These are phyloP conservation scores for Caenorhabditis afra DNA, from an alignment of 2,888 invertebrate genomes.

Conservation along the genomic window DNA sequence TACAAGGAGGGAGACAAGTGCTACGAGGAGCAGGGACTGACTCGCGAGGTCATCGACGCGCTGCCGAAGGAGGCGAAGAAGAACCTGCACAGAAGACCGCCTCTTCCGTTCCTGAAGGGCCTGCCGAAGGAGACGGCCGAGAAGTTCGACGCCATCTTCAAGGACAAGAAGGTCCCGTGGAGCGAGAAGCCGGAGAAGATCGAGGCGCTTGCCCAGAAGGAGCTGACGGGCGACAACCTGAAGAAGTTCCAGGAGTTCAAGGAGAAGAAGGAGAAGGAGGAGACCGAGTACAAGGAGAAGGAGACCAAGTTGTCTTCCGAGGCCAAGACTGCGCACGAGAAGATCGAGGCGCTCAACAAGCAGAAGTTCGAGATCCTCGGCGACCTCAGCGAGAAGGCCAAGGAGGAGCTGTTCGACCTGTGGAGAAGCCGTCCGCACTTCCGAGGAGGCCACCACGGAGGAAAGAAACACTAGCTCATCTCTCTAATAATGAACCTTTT, in stretches of 20 bases:
- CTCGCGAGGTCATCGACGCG: constrained; percentile 66
- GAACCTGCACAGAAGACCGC: constrained; percentile 55
- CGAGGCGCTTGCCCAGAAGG: constrained; percentile 69
- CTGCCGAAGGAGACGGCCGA: constrained; percentile 61
- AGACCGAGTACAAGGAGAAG: constrained; percentile 66
- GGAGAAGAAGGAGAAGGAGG: constrained; percentile 63
- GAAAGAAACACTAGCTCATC: constrained; percentile 23
- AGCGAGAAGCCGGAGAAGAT: constrained; percentile 68
- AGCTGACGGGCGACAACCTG: constrained; percentile 64
- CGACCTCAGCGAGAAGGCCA: constrained; percentile 59
- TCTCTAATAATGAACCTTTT: constrained; percentile 2
- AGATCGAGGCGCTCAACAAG: constrained; percentile 67
- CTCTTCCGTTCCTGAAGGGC: constrained; percentile 57
- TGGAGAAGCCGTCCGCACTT: constrained; percentile 63
- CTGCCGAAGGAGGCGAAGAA: constrained; percentile 61
- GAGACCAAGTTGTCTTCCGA: constrained; percentile 67
- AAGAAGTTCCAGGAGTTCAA: constrained; percentile 70
- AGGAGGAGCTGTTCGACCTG: constrained; percentile 66
- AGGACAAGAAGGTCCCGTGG: constrained; percentile 63
- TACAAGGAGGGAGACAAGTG: constrained; percentile 73
- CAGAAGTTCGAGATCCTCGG: constrained; percentile 68
- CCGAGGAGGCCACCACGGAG: constrained; percentile 46
- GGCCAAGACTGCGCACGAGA: constrained; percentile 68
- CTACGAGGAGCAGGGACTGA: constrained; percentile 68
- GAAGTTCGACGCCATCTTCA: constrained; percentile 68